Base-by-base conservation (phyloP, 2,888 invertebrate species). In the Ectemnius lituratus region DNA sequence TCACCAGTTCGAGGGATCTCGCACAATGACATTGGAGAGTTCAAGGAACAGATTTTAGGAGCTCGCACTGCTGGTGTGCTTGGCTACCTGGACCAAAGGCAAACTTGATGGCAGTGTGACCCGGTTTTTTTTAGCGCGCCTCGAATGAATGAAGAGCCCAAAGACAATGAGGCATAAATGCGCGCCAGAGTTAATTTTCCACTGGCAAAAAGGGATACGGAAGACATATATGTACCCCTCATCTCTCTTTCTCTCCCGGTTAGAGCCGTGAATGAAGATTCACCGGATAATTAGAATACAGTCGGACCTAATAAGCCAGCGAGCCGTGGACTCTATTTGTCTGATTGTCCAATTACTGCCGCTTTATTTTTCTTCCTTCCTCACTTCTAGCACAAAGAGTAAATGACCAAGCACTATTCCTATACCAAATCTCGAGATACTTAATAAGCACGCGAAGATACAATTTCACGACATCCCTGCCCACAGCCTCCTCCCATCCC, bases 91-190 rank as follows among this genome's bases (percentile, higher is more conserved):
- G 52, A 16, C 16, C 52, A 13, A 14, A 14, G 52, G 52, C 52
- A 1, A 37, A 37, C 37, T 20, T 18, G 46, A 66, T 73, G 62
- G 65, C 65, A 59, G 23, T 59, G 59, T 37, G 75, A 72, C 71
- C 71, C 67, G 67, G 61, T 67, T 67, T 62, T 20, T n/a, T 66
- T 71, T 27, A 63, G 56, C 60, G 60, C 49, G n/a, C n/a, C 64
- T 8, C 8, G 46, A 46, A 28, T 20, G 6, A 23, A 57, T 60
- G 14, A 37, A 57, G 37, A 23, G 47, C 28, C 60, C 14, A 18
- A 23, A 64, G 64, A 72, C 71, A 74, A 74, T 67, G 71, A 56
- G 56, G 6, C 49, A 28, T 67, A 60, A 73, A 60, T 60, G 47
- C 62, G 11, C 37, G 37, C 20, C 23, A 27, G 68, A 27, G 47